These are phyloP conservation scores for Carollia perspicillata DNA, from an alignment of 2,113 vertebrate species.

Conservation along the genomic window DNA sequence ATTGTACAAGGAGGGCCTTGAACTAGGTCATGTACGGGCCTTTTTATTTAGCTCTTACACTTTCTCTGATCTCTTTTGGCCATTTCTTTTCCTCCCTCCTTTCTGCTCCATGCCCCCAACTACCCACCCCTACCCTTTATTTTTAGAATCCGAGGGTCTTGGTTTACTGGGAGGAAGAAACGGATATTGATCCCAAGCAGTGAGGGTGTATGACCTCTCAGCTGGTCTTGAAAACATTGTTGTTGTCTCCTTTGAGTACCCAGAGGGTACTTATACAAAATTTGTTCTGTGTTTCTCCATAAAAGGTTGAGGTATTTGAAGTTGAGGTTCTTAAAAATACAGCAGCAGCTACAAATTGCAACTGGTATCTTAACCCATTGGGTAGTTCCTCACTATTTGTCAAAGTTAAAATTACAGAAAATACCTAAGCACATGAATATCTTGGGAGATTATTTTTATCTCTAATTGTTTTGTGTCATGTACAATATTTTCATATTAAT, in stretches of 20 bases:
- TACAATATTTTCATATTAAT: neutral
- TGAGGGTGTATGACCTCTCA: neutral
- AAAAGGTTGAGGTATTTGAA: constrained; percentile 83
- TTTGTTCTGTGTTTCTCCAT: constrained; percentile 73
- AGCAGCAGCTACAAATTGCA: constrained; percentile 54
- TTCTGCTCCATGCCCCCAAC: neutral
- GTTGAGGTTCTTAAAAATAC: constrained; percentile 78
- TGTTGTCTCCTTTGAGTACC: neutral
- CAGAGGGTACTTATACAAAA: neutral
- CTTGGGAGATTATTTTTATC: neutral
- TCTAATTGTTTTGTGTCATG: neutral
- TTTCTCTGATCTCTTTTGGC: neutral
- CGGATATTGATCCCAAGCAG: neutral
- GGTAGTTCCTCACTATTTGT: neutral
- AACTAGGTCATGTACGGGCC: neutral
- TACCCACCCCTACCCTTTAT: neutral
- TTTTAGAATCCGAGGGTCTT: neutral
- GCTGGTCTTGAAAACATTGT: neutral
- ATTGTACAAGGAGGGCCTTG: neutral
- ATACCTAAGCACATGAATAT: neutral
- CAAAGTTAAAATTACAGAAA: constrained; percentile 29
- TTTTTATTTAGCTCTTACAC: neutral
- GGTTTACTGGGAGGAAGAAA: neutral
- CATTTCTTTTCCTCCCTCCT: neutral
- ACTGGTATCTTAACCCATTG: neutral